Base-by-base conservation (phyloP, 2,113 vertebrate species). In the Pelobates fuscus region DNA sequence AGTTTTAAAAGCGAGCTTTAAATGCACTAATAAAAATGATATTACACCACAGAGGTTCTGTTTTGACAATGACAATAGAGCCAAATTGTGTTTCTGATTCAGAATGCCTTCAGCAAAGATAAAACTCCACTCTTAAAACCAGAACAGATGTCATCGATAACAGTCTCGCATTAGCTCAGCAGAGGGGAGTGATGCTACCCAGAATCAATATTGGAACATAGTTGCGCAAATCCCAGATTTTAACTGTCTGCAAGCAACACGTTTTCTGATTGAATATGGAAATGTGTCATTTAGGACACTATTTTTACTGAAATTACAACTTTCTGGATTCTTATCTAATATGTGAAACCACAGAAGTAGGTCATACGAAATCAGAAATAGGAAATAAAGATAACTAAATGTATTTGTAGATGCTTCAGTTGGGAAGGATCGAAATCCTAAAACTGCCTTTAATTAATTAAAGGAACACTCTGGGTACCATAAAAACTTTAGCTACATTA, bases 301-400 rank as follows among this genome's bases (percentile, higher is more conserved):
- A 55, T 69, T 57, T 69, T 69, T 55, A 69, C 37, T 55, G 29
- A 57, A 57, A 57, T 37, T 55, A 69, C 2, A 69, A 55, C 24
- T 32, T 10, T 30, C 17, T 26, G 32, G 30, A 20, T 24, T 68
- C 66, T 54, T 70, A 20, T 70, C 14, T 59, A 70, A 70, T 59
- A 17, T 26, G 59, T 59, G 37, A 20, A 69, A 10, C 32, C 44
- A 29, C 65, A 24, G 46, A n/a, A 59, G 54, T 52, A 43, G 54
- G 54, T 26, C 20, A 59, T 59, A 15, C 3, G n/a, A 41, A 70
- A 70, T 26, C 21, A 37, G 24, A 30, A 54, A 25, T 23, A 43
- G 5, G 4, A 3, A 25, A 41, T 6, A 43, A 10, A 2, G 20
- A 32, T 23, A n/a, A 41, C 54, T 41, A 24, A 3, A 37, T 41